Percentiles rank a stretch among this genome's conserved stretches.
phyloP scores from a whole-genome alignment of 2,797 vertebrate species.

The Bucorvus abyssinicus region DNA sequence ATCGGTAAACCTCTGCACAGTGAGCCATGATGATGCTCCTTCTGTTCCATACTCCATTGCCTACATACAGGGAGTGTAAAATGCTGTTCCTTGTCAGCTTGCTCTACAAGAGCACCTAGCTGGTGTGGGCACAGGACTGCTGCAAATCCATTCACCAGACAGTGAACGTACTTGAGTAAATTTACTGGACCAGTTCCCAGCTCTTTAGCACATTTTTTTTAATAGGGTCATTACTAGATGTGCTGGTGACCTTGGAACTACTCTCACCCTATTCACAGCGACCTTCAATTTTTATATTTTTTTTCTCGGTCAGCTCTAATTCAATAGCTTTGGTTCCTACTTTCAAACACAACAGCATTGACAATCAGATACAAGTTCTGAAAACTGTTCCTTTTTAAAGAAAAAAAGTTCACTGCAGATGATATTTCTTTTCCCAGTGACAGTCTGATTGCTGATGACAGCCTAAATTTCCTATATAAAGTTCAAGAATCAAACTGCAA shows the following conservation, averaged over 20 bases:
- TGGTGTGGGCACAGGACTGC: background rate
- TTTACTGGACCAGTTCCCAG: background rate
- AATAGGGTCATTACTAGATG: background rate
- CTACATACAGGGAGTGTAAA: background rate
- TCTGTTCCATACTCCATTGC: background rate
- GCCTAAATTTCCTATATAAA: background rate
- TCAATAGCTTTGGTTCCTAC: conserved; percentile 3
- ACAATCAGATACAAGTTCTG: background rate
- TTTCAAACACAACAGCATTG: background rate
- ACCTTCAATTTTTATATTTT: background rate
- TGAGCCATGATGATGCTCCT: background rate
- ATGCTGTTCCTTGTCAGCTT: background rate
- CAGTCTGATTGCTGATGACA: background rate
- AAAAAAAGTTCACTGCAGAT: background rate
- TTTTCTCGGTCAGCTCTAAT: background rate
- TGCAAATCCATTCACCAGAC: background rate
- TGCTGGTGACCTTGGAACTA: background rate
- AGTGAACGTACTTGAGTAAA: background rate
- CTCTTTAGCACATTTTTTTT: background rate
- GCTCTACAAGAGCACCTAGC: background rate
- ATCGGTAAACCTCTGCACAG: background rate
- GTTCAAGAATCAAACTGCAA: background rate
- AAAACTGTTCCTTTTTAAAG: background rate
- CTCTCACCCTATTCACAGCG: background rate
- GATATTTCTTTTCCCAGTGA: background rate